Percentiles rank a stretch among this genome's conserved stretches.
Conservation (phyloP, 1,140 invertebrate species). For the Drosophila obscura region DNA sequence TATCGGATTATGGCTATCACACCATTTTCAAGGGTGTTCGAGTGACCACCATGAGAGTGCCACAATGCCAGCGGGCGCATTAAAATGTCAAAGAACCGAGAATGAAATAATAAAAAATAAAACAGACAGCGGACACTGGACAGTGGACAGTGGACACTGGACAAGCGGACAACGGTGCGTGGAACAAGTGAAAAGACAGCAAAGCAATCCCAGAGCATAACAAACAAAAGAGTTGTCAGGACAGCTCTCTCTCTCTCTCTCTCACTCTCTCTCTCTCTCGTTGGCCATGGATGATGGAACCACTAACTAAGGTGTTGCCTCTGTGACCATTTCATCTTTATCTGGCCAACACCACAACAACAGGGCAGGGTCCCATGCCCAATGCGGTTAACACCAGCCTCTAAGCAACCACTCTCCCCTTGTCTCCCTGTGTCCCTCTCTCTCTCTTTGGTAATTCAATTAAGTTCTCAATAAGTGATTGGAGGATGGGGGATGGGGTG, state of each 20-base stretch:
- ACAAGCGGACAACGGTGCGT: slow-evolving; percentile 3
- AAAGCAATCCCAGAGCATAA: slow-evolving; percentile 8
- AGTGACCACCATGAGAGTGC: slow-evolving; percentile 65
- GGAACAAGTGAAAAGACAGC: slow-evolving; percentile 35
- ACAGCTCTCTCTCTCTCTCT: no score
- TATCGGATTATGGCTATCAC: slow-evolving; percentile 78
- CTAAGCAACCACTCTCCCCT: background rate
- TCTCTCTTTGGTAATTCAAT: slow-evolving; percentile 68
- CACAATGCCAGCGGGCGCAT: slow-evolving; percentile 77
- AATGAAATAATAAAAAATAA: slow-evolving; percentile 63
- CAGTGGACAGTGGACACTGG: background rate
- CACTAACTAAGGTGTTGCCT: slow-evolving; percentile 45
- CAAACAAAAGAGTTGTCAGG: slow-evolving; percentile 52
- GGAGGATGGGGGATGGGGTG: no score
- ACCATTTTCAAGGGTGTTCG: slow-evolving; percentile 62
- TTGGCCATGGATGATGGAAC: slow-evolving; percentile 28
- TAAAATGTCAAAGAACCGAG: slow-evolving; percentile 74
- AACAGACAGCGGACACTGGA: slow-evolving; percentile 34
- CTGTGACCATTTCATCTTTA: slow-evolving; percentile 17
- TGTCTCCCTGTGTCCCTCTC: slow-evolving; percentile 11
- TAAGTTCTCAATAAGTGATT: slow-evolving; percentile 60
- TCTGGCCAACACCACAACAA: background rate
- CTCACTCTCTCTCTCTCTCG: no score
- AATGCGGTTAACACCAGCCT: slow-evolving; percentile 13
- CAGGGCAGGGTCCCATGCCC: no score